Conservation (phyloP, 2,797 vertebrate species). For the Prionace glauca region DNA sequence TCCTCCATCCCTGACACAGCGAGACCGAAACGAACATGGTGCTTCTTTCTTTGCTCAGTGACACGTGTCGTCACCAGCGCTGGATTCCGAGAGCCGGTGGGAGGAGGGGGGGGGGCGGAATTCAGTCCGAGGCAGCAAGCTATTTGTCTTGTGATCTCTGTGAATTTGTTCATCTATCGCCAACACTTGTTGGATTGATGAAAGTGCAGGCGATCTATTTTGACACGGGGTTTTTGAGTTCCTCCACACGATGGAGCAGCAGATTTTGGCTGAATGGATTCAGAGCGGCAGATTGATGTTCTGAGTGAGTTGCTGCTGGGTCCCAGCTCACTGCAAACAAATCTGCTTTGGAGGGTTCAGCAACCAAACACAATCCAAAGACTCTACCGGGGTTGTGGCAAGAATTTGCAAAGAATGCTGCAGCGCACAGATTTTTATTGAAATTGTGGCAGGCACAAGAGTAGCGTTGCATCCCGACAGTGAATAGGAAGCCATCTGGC, state of each 20-base stretch:
- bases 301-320: not conserved
- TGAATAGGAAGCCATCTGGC: too few relatives aligned
- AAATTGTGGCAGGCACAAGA: not conserved
- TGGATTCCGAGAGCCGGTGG: too few relatives aligned
- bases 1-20: not conserved
- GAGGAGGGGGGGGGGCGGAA: not conserved
- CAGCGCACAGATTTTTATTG: not conserved
- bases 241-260: not conserved
- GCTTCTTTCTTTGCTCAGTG: too few relatives aligned
- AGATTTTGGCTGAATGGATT: not conserved
- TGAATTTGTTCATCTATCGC: not conserved
- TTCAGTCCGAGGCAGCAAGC: not conserved
- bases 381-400: too few relatives aligned
- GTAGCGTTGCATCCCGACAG: too few relatives aligned
- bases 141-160: not conserved
- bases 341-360: not conserved
- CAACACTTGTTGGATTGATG: not conserved
- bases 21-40: not conserved
- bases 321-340: not conserved
- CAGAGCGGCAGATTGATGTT: not conserved
- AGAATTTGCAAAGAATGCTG: not conserved
- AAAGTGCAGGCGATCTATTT: not conserved
- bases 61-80: too few relatives aligned
- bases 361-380: not conserved
- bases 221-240: not conserved